Base-by-base conservation (phyloP, 1,140 invertebrate genomes). In the Drosophila melanica region DNA sequence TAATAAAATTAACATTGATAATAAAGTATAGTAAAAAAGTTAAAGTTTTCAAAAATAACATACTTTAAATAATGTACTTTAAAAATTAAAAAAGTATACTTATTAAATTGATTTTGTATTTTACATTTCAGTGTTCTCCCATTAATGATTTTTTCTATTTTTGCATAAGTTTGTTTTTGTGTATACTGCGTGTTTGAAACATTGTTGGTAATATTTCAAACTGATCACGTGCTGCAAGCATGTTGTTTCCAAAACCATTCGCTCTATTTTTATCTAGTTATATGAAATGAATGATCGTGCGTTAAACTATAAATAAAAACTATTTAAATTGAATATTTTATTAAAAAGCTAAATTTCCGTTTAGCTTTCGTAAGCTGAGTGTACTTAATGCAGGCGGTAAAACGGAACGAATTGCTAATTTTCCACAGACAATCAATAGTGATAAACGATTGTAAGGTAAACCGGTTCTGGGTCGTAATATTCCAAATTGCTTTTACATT, bases 161-260 rank as follows among this genome's bases (percentile, higher is more conserved):
- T 27, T 50, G 9, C 14, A 0, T 11, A 4, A 33, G 8, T 2
- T n/a, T n/a, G 5, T 33, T 33, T 33, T 33, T 33, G 8, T 33
- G 6, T 33, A 33, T 33, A 44, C 2, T 44, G 16, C 10, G 16
- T 42, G 65, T 3, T 45, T 27, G 10, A 11, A 5, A 35, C 5
- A 58, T 67, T 48, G 37, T n/a, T 8, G 16, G 10, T 44, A 37
- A 53, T 53, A 51, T 62, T 30, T 30, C 41, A 37, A 1, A 23
- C 1, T 33, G 48, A 51, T 78, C 76, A 82, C 57, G 75, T 79
- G 53, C 47, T 45, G 20, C 39, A 59, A 45, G 65, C 79, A 66
- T 82, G 80, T 47, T 75, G 23, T 42, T 84, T 84, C 74, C 76
- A 81, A 79, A 71, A 60, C 62, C 8, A 71, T 20, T 41, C 14